Percentiles rank a stretch among this genome's conserved stretches.
These are phyloP conservation scores for Orthosia gothica DNA, from an alignment of 2,888 invertebrate species.

Conservation along the genomic window DNA sequence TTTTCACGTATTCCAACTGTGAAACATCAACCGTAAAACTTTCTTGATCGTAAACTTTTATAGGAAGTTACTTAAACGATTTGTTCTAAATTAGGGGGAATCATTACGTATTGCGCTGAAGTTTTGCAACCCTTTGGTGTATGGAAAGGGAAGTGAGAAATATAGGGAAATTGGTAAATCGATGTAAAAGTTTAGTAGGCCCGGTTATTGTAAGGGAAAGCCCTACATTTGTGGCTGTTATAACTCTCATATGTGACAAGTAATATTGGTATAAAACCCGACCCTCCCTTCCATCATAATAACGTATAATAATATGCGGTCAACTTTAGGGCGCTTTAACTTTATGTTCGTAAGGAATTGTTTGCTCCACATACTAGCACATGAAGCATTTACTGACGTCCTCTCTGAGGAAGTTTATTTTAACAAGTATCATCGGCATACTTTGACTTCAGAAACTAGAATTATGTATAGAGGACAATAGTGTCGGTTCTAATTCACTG, in stretches of 20 bases:
- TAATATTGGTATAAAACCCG: slow-evolving; percentile 77
- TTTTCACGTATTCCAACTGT: slow-evolving; percentile 63
- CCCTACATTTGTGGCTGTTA: slow-evolving; percentile 69
- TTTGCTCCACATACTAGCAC: slow-evolving; percentile 59
- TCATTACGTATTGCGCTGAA: slow-evolving; percentile 34
- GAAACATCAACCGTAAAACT: slow-evolving; percentile 56
- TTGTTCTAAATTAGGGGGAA: slow-evolving; percentile 48
- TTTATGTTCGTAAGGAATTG: slow-evolving; percentile 71
- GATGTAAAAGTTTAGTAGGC: slow-evolving; percentile 73
- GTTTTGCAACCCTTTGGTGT: slow-evolving; percentile 23
- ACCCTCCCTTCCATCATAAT: slow-evolving; percentile 76
- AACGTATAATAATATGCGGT: slow-evolving; percentile 77
- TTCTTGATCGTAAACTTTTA: slow-evolving; percentile 62
- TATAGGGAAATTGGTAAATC: slow-evolving; percentile 69
- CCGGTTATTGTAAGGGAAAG: slow-evolving; percentile 68
- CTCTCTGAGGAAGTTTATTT: slow-evolving; percentile 25
- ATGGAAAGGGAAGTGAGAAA: slow-evolving; percentile 62
- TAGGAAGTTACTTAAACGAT: slow-evolving; percentile 42
- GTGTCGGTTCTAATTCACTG: neutral
- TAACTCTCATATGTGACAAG: slow-evolving; percentile 77
- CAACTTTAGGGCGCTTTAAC: slow-evolving; percentile 75
- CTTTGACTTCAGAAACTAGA: slow-evolving; percentile 1
- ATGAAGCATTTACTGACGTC: slow-evolving; percentile 43
- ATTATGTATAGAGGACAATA: slow-evolving; percentile 15
- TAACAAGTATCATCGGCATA: slow-evolving; percentile 19